Conservation (phyloP, 2,113 vertebrate species). For the Rhinogobius similis region DNA sequence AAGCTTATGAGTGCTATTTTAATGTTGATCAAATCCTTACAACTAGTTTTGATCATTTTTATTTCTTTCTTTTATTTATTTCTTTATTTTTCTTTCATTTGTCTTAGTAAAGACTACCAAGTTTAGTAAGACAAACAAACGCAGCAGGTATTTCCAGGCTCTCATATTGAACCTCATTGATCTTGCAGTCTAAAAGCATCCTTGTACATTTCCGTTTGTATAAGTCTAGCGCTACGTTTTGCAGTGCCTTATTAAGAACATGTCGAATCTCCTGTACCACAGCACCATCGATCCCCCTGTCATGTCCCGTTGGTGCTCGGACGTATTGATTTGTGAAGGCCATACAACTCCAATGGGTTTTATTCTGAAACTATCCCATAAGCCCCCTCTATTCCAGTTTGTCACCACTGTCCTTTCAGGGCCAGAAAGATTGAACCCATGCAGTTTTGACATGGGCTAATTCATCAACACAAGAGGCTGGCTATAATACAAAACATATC, state of each 20-base stretch:
- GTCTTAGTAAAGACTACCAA: no score
- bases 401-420: slow-evolving; percentile 8
- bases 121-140: no score
- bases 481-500: slow-evolving; percentile 1
- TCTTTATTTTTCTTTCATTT: no score
- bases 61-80: no score
- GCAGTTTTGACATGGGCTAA: neutral
- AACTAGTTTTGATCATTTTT: no score
- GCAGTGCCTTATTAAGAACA: slow-evolving; percentile 3
- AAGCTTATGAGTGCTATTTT: no score
- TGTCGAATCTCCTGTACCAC: neutral
- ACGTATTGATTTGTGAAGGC: slow-evolving; percentile 5
- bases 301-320: neutral
- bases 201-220: neutral
- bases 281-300: neutral
- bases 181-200: neutral
- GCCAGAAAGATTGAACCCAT: neutral
- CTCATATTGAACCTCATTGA: neutral
- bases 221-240: neutral
- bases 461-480: neutral
- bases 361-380: neutral
- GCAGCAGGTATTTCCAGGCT: neutral
- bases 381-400: neutral
- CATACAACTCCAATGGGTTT: neutral
- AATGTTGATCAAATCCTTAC: no score